Evolutionary conservation across 1,140 invertebrate genomes (phyloP).

Genomic region (Zaprionus tsacasi): DNA sequence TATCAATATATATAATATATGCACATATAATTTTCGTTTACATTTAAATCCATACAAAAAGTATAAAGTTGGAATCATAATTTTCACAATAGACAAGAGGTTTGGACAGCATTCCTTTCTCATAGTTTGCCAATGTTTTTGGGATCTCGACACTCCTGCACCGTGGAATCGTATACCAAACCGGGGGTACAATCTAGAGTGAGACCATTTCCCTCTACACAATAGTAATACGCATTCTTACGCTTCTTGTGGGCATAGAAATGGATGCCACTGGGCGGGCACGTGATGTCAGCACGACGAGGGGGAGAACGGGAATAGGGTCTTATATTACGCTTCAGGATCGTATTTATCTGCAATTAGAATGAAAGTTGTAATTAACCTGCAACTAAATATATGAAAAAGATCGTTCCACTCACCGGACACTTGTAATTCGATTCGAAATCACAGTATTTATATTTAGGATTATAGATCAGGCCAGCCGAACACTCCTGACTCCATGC

Average conservation of each 20-base stretch:
- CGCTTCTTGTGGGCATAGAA: slow-evolving; percentile 65
- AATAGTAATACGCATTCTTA: slow-evolving; percentile 71
- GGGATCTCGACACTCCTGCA: slow-evolving; percentile 64
- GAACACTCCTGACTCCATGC: slow-evolving; percentile 60
- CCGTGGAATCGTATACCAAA: slow-evolving; percentile 56
- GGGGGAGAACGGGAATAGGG: slow-evolving; percentile 65
- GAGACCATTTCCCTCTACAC: slow-evolving; percentile 65
- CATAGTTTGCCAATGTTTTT: slow-evolving; percentile 28
- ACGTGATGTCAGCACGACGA: slow-evolving; percentile 67
- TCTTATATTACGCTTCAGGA: slow-evolving; percentile 55
- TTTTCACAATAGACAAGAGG: not conserved
- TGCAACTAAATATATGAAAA: not conserved
- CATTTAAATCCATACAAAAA: too few relatives aligned
- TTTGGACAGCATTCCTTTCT: not conserved
- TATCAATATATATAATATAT: slow-evolving; percentile 1
- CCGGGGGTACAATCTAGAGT: slow-evolving; percentile 76
- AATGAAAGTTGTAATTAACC: not conserved
- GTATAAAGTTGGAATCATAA: not conserved
- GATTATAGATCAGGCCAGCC: slow-evolving; percentile 60
- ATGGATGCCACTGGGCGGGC: slow-evolving; percentile 52
- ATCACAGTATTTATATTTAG: slow-evolving; percentile 59
- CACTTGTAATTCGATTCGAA: slow-evolving; percentile 29
- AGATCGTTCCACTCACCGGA: not conserved
- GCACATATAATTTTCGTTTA: not conserved
- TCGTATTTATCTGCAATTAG: slow-evolving; percentile 36